These are phyloP conservation scores for Phyllopteryx taeniolatus DNA, from an alignment of 2,113 vertebrate genomes.

Conservation along the genomic window DNA sequence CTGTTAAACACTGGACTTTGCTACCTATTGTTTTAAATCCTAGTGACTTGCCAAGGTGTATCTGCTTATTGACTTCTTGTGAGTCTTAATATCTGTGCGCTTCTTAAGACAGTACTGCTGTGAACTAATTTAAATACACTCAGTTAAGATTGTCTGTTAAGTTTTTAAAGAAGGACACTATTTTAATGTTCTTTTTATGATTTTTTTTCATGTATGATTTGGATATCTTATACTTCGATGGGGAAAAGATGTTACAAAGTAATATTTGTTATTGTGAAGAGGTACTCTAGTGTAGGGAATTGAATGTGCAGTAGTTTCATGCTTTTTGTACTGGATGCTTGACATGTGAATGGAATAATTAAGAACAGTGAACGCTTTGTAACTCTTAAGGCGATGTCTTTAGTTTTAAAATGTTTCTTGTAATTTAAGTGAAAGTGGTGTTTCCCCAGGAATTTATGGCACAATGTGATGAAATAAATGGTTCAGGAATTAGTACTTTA, in stretches of 20 bases:
- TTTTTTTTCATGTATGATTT: conserved; percentile 20
- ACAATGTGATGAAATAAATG: conserved; percentile 61
- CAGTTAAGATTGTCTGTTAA: neutral
- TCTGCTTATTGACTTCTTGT: conserved; percentile 2
- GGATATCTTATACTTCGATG: conserved; percentile 12
- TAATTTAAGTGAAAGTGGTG: conserved; percentile 21
- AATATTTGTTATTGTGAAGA: conserved; percentile 32
- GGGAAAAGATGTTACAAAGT: conserved; percentile 1
- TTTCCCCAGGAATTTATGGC: conserved; percentile 22
- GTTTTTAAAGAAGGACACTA: neutral
- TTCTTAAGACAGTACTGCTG: neutral
- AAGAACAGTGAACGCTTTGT: conserved; percentile 1
- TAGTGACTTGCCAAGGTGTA: conserved; percentile 21
- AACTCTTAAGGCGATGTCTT: neutral
- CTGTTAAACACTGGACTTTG: conserved; percentile 41
- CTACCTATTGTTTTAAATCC: conserved; percentile 10
- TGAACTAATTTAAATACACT: neutral
- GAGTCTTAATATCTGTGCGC: neutral
- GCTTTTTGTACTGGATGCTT: conserved; percentile 28
- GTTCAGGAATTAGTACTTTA: conserved; percentile 59
- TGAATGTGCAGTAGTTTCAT: conserved; percentile 26
- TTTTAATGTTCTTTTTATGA: conserved; percentile 32
- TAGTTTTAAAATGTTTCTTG: conserved; percentile 29
- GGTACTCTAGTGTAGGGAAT: conserved; percentile 28
- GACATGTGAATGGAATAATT: conserved; percentile 15